Evolutionary conservation across 2,113 vertebrate genomes (phyloP).

Genomic region (Pyrgilauda ruficollis): DNA sequence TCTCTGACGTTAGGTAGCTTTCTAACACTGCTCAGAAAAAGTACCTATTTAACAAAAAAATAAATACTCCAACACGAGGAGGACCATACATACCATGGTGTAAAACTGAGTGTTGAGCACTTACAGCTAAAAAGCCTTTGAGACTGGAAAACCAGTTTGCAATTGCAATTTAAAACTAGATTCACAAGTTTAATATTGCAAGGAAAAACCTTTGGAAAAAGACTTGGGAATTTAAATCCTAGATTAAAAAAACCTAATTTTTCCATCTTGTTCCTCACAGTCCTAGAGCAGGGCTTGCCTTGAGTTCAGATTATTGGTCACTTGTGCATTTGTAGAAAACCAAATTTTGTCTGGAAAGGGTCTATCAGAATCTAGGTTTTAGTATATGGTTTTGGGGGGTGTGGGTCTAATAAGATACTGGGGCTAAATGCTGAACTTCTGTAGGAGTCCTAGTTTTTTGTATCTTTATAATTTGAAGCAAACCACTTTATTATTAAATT

Average conservation of each 20-base stretch:
- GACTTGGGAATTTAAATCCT: neutral
- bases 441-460: neutral
- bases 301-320: neutral
- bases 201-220: neutral
- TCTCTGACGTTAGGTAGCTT: neutral
- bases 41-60: neutral
- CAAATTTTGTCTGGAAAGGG: neutral
- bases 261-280: neutral
- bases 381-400: neutral
- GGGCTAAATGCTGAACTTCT: neutral
- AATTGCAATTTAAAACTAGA: neutral
- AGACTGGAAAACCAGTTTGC: neutral
- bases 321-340: neutral
- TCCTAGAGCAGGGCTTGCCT: neutral
- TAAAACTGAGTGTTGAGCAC: neutral
- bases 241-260: neutral
- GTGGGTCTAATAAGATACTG: neutral
- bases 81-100: rapidly evolving
- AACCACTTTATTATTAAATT: neutral
- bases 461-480: neutral
- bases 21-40: neutral
- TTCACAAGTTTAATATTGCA: neutral
- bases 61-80: rapidly evolving
- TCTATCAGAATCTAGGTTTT: neutral
- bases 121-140: neutral